phyloP scores from a whole-genome alignment of 2,797 vertebrate genomes.

The Intellagama lesueurii region DNA sequence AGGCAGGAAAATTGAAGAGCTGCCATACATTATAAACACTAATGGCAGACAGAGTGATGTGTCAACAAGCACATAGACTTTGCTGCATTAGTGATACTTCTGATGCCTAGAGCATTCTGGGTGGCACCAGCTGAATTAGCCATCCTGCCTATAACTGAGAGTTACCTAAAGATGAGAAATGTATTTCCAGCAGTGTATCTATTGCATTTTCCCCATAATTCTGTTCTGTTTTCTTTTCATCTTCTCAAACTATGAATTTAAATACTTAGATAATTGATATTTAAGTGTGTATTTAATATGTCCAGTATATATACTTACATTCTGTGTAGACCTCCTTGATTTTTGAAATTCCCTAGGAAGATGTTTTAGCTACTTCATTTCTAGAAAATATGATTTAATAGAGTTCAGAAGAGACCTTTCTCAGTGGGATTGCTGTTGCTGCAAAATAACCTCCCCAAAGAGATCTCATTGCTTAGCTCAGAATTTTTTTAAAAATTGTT shows the following conservation, averaged over 20 bases:
- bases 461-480: background rate
- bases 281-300: background rate
- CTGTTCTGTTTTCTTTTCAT: background rate
- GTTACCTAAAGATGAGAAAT: background rate
- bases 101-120: background rate
- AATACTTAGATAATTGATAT: background rate
- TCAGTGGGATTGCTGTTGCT: background rate
- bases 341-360: background rate
- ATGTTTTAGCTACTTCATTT: background rate
- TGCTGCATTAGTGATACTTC: background rate
- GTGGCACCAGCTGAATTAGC: background rate
- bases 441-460: background rate
- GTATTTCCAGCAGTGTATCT: background rate
- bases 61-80: conserved; percentile 9
- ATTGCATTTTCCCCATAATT: background rate
- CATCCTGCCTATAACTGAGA: background rate
- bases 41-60: background rate
- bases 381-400: background rate
- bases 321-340: background rate
- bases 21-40: conserved; percentile 34
- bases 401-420: background rate
- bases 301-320: no score
- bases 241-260: background rate
- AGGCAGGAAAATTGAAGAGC: background rate
- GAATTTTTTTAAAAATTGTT: background rate